Conservation (phyloP, 2,888 invertebrate genomes). For the Cephus runcator region DNA sequence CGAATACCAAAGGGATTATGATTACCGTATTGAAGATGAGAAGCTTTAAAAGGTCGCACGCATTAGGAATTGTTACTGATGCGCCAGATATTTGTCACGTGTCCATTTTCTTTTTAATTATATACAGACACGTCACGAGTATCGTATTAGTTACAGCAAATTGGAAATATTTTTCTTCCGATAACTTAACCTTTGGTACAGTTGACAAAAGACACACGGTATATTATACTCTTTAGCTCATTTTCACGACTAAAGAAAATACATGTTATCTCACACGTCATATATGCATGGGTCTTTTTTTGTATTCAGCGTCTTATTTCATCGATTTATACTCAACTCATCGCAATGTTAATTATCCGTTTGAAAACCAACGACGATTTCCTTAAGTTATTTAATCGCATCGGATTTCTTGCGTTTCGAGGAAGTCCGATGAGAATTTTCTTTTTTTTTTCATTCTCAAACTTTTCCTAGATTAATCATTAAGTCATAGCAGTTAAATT, state of each 20-base stretch:
- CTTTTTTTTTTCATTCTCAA: not conserved
- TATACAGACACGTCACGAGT: not conserved
- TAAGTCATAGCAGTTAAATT: not conserved
- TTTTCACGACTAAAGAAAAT: not conserved
- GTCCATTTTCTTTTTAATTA: not conserved
- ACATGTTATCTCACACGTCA: not conserved
- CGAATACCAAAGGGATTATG: slow-evolving; percentile 32
- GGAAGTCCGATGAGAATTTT: not conserved
- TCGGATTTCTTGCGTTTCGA: not conserved
- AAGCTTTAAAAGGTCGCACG: not conserved
- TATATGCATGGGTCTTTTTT: not conserved
- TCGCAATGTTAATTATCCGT: slow-evolving; percentile 11
- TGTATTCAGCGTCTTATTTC: not conserved
- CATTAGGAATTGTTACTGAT: not conserved
- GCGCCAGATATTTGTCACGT: not conserved
- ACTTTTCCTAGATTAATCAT: not conserved
- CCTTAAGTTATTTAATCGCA: not conserved
- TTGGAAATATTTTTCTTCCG: not conserved
- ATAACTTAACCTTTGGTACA: not conserved
- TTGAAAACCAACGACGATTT: not conserved
- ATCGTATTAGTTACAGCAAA: not conserved
- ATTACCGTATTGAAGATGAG: not conserved
- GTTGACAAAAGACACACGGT: not conserved
- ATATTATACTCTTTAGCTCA: not conserved
- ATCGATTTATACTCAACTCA: slow-evolving; percentile 13